These are phyloP conservation scores for Tetheella fluctuosa DNA, from an alignment of 2,888 invertebrate genomes.

Conservation along the genomic window DNA sequence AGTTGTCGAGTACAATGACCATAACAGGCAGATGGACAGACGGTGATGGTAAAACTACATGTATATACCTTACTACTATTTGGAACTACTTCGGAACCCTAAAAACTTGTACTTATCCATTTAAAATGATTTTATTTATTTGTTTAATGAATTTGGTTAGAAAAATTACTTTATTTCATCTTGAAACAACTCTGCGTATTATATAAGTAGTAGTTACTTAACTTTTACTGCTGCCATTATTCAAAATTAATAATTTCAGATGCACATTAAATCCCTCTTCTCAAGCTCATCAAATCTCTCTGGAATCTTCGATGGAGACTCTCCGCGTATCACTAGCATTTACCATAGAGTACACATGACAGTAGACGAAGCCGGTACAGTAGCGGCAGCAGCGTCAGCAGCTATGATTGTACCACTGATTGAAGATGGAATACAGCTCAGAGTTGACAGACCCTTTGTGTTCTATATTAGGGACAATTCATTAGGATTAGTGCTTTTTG, in stretches of 20 bases:
- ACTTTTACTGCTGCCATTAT: no score
- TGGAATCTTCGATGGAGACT: conserved; percentile 73
- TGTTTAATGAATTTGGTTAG: no score
- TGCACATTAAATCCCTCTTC: conserved; percentile 85
- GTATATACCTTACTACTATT: no score
- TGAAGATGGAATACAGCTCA: conserved; percentile 78
- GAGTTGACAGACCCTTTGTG: conserved; percentile 86
- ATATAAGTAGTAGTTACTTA: no score
- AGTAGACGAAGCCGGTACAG: conserved; percentile 87
- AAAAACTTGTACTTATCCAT: no score
- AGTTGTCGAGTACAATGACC: no score
- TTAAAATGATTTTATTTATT: no score
- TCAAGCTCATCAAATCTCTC: conserved; percentile 81
- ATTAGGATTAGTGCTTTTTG: conserved; percentile 84
- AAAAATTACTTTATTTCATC: no score
- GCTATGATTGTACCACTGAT: conserved; percentile 85
- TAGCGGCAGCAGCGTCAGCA: conserved; percentile 86
- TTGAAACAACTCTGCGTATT: no score
- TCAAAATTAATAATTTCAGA: conserved; percentile 74
- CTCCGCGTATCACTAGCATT: conserved; percentile 79
- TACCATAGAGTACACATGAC: conserved; percentile 86
- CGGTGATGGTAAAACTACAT: no score
- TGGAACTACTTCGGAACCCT: no score
- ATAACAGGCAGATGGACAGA: no score
- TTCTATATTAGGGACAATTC: conserved; percentile 86